Evolutionary conservation across 2,113 vertebrate species (phyloP), one percentile per base, ranked within the genome.

Genomic region (Laticauda colubrina): DNA sequence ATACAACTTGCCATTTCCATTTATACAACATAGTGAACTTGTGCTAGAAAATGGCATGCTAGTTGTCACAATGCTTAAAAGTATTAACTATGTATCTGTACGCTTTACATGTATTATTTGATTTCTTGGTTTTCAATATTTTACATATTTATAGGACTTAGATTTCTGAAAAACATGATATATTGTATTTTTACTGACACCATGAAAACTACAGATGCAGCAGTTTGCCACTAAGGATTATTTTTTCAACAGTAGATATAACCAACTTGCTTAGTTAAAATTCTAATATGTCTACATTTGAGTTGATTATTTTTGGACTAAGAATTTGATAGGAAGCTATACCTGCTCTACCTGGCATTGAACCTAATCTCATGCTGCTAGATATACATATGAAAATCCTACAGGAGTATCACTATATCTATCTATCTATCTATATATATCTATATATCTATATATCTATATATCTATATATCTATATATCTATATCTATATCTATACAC

Each of bases 281-380:
- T 61, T 91, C 59, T 93, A 53, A 94, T 93, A 87, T 59, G 26
- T 88, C 14, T 90, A 56, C 75, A 93, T 95, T 92, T 93, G 89
- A 93, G 91, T 87, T 59, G 86, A 91, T 4, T 23, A 14, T 29
- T 54, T 24, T 87, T 87, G 91, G 93, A 95, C 89, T 34, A 85
- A 89, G 24, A 34, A 75, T 75, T 75, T 34, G 29, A 18, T 34
- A 81, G 34, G 18, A 81, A 81, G n/a, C 39, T 48, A 43, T 45
- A 53, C 64, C 15, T 90, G 20, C 21, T 54, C 10, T 4, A 54
- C n/a, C 53, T 48, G 85, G 15, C 10, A 54, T 0, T 59, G 53
- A 86, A 90, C 34, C 54, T 59, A 12, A 51, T 85, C 11, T 20
- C 51, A 48, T 24, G 12, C 12, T 53, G 11, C 20, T 59, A 24